Evolutionary conservation across 2,113 vertebrate genomes (phyloP).

Genomic region (Misgurnus anguillicaudatus): DNA sequence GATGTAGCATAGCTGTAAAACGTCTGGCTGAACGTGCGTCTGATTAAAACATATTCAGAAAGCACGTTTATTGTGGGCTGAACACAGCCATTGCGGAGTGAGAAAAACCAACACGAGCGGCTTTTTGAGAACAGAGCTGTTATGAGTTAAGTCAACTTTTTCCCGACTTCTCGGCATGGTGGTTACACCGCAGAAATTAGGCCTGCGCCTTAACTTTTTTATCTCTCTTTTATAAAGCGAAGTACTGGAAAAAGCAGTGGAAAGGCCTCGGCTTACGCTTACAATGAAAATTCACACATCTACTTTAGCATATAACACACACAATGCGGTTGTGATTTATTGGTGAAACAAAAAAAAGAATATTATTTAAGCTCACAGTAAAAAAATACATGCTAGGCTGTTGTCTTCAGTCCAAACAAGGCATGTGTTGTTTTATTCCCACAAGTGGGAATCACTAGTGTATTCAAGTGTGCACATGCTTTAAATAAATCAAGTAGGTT

Average conservation of each 20-base stretch:
- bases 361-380: conserved; percentile 9
- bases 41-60: conserved; percentile 54
- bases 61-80: conserved; percentile 60
- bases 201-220: conserved; percentile 70
- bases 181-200: conserved; percentile 76
- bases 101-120: conserved; percentile 66
- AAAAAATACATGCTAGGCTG: conserved; percentile 5
- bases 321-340: conserved; percentile 4
- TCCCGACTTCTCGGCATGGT: conserved; percentile 68
- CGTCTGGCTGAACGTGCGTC: conserved; percentile 40
- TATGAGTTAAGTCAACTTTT: conserved; percentile 67
- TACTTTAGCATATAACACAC: background rate
- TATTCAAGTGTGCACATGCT: conserved; percentile 2
- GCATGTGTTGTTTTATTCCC: conserved; percentile 27
- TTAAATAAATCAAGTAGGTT: conserved; percentile 18
- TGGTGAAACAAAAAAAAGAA: conserved; percentile 13
- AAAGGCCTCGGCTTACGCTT: conserved; percentile 43
- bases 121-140: conserved; percentile 59
- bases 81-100: conserved; percentile 69
- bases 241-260: conserved; percentile 54
- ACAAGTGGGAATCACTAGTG: no score
- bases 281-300: conserved; percentile 15
- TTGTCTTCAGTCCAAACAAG: conserved; percentile 2
- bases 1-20: conserved; percentile 19
- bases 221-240: conserved; percentile 72